Evolutionary conservation across 2,113 vertebrate species (phyloP).

Genomic region (Callocephalon fimbriatum): DNA sequence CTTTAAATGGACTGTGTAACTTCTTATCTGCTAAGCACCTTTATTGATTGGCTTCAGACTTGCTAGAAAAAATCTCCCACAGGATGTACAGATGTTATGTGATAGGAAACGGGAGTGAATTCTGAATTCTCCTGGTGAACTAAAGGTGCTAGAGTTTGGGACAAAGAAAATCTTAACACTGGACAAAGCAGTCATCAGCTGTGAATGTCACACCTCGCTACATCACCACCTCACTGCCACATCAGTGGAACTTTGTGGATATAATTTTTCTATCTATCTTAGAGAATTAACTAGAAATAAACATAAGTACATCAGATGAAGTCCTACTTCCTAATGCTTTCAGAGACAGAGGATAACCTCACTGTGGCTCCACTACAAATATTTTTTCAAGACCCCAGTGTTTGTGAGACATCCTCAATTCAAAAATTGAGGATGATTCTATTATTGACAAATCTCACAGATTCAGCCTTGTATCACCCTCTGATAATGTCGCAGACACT

Average conservation of each 20-base stretch:
- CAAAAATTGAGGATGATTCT: background rate
- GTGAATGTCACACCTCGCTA: background rate
- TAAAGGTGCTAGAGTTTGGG: background rate
- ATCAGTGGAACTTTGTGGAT: background rate
- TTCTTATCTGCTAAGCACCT: background rate
- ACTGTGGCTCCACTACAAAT: background rate
- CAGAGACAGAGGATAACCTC: background rate
- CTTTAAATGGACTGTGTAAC: background rate
- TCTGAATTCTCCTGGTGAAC: background rate
- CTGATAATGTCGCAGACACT: background rate
- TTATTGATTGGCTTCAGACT: background rate
- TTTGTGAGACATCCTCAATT: background rate
- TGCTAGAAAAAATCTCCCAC: background rate
- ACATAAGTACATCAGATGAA: background rate
- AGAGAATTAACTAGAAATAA: background rate
- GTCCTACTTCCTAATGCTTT: background rate
- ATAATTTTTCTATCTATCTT: background rate
- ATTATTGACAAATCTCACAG: background rate
- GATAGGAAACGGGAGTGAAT: background rate
- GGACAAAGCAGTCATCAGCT: background rate
- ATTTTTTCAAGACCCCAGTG: background rate
- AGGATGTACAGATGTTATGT: background rate
- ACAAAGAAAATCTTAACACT: background rate
- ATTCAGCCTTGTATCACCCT: background rate
- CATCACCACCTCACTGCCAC: background rate